A percentile compares a stretch with the other conserved stretches of the same genome.
These are phyloP conservation scores for Miichthys miiuy DNA, from an alignment of 2,797 vertebrate species.

Conservation along the genomic window DNA sequence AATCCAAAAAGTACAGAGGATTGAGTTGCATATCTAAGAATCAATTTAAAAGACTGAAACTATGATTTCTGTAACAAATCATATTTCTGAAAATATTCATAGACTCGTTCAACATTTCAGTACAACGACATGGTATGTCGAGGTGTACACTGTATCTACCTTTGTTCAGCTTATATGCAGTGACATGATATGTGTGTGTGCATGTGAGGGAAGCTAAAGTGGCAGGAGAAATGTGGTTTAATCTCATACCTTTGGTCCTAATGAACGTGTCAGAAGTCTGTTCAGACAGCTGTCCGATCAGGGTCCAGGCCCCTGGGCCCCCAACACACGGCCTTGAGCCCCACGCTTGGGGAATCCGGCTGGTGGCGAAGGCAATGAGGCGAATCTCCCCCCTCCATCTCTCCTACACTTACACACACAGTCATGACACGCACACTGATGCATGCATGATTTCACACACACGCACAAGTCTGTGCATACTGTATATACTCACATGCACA, in stretches of 20 bases:
- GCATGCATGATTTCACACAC: conserved; percentile 62
- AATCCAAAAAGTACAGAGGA: conserved; percentile 17
- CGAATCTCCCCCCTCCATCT: conserved; percentile 69
- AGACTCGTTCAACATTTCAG: conserved; percentile 12
- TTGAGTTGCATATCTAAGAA: conserved; percentile 36
- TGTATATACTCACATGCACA: conserved; percentile 27
- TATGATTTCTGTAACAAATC: conserved; percentile 21
- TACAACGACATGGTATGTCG: neutral
- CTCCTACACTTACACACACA: conserved; percentile 61
- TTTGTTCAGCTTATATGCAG: conserved; percentile 11
- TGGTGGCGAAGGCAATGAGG: conserved; percentile 77
- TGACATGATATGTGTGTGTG: conserved; percentile 16
- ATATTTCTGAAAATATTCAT: conserved; percentile 37
- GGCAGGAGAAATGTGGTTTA: conserved; percentile 47
- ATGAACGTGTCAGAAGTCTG: conserved; percentile 69
- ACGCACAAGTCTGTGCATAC: conserved; percentile 26
- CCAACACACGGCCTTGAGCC: conserved; percentile 20
- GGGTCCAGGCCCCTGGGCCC: conserved; percentile 31
- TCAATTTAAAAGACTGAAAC: conserved; percentile 24
- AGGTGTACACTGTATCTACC: conserved; percentile 11
- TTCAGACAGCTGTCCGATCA: conserved; percentile 59
- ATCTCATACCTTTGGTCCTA: conserved; percentile 53
- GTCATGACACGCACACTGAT: conserved; percentile 64
- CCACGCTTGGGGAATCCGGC: conserved; percentile 51
- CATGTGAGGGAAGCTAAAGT: conserved; percentile 26